Evolutionary conservation across 2,113 vertebrate genomes (phyloP).

Genomic region (Blennius ocellaris): DNA sequence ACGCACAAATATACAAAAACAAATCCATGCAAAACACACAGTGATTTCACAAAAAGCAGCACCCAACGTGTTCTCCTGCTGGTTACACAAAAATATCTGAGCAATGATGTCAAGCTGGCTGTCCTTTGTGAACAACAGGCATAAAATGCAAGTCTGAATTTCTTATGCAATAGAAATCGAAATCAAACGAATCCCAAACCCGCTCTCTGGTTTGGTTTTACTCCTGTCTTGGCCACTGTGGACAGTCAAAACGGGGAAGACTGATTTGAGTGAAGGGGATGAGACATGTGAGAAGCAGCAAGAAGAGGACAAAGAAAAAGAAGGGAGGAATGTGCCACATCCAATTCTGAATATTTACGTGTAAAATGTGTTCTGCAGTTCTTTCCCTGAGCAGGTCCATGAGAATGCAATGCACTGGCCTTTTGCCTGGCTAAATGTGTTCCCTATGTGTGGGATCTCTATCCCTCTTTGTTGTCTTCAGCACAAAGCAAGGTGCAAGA

Average conservation of each 20-base stretch:
- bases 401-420: slow-evolving; percentile 77
- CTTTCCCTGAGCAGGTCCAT: slow-evolving; percentile 68
- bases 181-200: slow-evolving; percentile 63
- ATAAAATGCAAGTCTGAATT: slow-evolving; percentile 66
- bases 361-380: slow-evolving; percentile 71
- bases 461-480: slow-evolving; percentile 61
- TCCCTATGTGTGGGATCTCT: slow-evolving; percentile 75
- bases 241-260: slow-evolving; percentile 66
- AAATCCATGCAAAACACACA: slow-evolving; percentile 59
- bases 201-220: slow-evolving; percentile 64
- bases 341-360: slow-evolving; percentile 75
- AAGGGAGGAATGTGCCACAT: slow-evolving; percentile 69
- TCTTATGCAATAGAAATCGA: slow-evolving; percentile 73
- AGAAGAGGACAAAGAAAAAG: slow-evolving; percentile 55
- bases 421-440: slow-evolving; percentile 76
- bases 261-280: slow-evolving; percentile 71
- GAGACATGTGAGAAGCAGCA: slow-evolving; percentile 65
- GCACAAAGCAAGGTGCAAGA: slow-evolving; percentile 69
- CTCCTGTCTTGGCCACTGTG: slow-evolving; percentile 67
- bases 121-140: slow-evolving; percentile 60
- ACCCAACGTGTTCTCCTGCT: slow-evolving; percentile 51
- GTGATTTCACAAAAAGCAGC: slow-evolving; percentile 48
- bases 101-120: slow-evolving; percentile 71
- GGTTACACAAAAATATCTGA: slow-evolving; percentile 53
- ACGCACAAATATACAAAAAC: slow-evolving; percentile 50